Conservation (phyloP, 2,888 invertebrate genomes). For the Polyploca ridens region DNA sequence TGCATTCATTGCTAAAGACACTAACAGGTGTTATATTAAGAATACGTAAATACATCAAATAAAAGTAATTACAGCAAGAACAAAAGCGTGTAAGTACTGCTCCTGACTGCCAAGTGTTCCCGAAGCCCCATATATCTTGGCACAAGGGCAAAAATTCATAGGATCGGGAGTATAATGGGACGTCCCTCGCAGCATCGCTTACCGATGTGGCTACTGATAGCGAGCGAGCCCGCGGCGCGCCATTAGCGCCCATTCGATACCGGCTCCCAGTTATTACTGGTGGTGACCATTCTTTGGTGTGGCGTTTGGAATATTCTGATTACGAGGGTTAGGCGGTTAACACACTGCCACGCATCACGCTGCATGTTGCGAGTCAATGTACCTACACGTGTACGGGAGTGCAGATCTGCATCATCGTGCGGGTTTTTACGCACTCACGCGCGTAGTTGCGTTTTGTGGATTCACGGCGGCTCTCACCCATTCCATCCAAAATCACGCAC, state of each 20-base stretch:
- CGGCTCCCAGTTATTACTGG: conserved; percentile 63
- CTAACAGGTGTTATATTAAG: background rate
- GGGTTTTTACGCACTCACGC: too few relatives aligned
- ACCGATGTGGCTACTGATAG: conserved; percentile 63
- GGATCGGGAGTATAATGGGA: conserved; percentile 9
- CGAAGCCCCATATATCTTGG: conserved; percentile 2
- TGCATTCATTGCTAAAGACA: background rate
- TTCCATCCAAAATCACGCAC: too few relatives aligned
- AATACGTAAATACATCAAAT: background rate
- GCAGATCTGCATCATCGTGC: too few relatives aligned
- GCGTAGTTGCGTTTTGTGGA: too few relatives aligned
- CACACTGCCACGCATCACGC: too few relatives aligned
- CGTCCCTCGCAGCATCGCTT: conserved; percentile 20
- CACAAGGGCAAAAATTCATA: conserved; percentile 6
- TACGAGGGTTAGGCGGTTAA: background rate
- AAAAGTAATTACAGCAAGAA: conserved; percentile 3
- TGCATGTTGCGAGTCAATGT: too few relatives aligned
- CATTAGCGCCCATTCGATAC: conserved; percentile 70
- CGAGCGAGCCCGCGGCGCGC: conserved; percentile 64
- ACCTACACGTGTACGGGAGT: too few relatives aligned
- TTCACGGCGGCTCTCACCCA: too few relatives aligned
- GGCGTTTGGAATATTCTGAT: background rate
- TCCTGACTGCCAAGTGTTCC: background rate
- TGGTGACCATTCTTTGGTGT: conserved; percentile 41
- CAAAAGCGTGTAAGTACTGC: background rate